Conservation (phyloP, 2,113 vertebrate genomes). For the Macroglossus sobrinus region DNA sequence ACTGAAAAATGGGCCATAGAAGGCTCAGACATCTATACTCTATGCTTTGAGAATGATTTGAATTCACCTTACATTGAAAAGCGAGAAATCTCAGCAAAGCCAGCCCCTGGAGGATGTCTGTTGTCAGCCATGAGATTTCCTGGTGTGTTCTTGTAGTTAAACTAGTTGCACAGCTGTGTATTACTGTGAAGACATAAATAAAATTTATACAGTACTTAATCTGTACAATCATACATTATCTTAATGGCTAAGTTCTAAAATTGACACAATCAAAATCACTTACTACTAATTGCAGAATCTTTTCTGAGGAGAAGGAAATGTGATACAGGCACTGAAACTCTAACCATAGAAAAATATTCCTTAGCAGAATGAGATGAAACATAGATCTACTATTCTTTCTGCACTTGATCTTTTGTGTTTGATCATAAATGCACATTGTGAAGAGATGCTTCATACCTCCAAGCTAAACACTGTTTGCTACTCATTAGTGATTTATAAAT, state of each 20-base stretch:
- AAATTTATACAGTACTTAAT: neutral
- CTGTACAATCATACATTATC: neutral
- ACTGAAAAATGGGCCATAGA: neutral
- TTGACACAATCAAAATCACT: neutral
- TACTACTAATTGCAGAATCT: conserved; percentile 25
- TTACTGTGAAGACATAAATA: neutral
- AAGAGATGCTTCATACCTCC: conserved; percentile 90
- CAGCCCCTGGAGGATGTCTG: neutral
- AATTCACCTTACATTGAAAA: conserved; percentile 13
- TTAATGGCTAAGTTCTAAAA: conserved; percentile 28
- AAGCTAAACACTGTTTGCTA: conserved; percentile 96
- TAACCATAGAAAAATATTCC: conserved; percentile 74
- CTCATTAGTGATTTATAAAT: conserved; percentile 99
- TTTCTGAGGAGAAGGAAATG: conserved; percentile 52
- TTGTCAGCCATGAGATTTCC: neutral
- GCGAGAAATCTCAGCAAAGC: neutral
- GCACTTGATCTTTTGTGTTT: conserved; percentile 85
- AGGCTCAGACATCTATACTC: neutral
- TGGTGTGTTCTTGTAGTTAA: neutral
- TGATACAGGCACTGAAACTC: conserved; percentile 34
- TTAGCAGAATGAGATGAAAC: conserved; percentile 79
- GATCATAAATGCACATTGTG: conserved; percentile 90
- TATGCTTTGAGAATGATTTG: neutral
- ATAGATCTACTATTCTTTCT: conserved; percentile 76
- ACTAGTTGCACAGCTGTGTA: neutral